A percentile compares a stretch with the other conserved stretches of the same genome.
These are phyloP conservation scores for Agonopterix subpropinquella DNA, from an alignment of 2,888 invertebrate genomes.

Conservation along the genomic window DNA sequence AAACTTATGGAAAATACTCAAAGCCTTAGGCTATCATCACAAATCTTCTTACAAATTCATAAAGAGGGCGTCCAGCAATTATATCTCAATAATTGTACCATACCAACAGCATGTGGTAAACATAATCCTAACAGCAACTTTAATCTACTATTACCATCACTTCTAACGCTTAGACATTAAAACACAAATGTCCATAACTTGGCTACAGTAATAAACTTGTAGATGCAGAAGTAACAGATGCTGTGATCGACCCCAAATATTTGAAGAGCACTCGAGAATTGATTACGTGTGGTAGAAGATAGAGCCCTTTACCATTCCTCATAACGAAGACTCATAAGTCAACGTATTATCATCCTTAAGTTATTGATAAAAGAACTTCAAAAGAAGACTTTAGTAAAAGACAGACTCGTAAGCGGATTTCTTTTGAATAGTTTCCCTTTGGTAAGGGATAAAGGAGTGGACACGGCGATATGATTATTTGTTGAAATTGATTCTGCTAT, in stretches of 20 bases:
- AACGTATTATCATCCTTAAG: no score
- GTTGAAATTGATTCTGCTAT: conserved; percentile 20
- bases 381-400: no score
- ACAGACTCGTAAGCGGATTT: conserved; percentile 8
- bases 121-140: neutral
- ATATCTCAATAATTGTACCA: no score
- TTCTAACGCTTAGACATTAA: no score
- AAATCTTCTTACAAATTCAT: no score
- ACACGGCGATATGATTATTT: conserved; percentile 19
- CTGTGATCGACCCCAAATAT: conserved; percentile 5
- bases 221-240: conserved; percentile 7
- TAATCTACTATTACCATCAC: neutral
- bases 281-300: conserved; percentile 5
- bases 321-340: no score
- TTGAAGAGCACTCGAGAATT: conserved; percentile 10
- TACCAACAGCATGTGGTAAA: no score
- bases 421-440: conserved; percentile 19
- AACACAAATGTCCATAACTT: no score
- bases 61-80: no score
- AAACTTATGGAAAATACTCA: no score
- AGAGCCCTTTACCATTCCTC: neutral
- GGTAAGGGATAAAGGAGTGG: conserved; percentile 18
- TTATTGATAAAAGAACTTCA: no score
- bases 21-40: no score
- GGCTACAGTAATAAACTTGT: neutral